A percentile compares a stretch with the other conserved stretches of the same genome.
Evolutionary conservation across 2,113 vertebrate species (phyloP).

Genomic region (Takifugu flavidus): DNA sequence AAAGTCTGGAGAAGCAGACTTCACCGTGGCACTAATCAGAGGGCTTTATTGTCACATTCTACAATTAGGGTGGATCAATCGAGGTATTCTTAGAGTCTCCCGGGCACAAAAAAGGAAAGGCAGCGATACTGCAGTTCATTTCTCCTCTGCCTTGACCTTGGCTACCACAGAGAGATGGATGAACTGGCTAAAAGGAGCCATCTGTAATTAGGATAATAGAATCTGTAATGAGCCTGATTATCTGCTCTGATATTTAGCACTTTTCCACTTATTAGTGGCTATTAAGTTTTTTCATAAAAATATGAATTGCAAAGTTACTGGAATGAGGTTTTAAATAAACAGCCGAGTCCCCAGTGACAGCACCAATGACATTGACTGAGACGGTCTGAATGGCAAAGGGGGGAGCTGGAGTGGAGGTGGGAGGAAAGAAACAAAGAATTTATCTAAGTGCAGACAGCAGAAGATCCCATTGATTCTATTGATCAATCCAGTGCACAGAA

Average conservation of each 20-base stretch:
- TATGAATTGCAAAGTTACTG: too few relatives aligned
- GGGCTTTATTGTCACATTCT: constrained; percentile 47
- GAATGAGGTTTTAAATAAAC: too few relatives aligned
- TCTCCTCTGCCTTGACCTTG: constrained; percentile 41
- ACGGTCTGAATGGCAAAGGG: too few relatives aligned
- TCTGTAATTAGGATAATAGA: neutral
- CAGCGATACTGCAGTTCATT: constrained; percentile 11
- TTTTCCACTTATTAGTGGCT: neutral
- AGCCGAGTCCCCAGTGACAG: too few relatives aligned
- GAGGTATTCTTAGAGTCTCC: constrained; percentile 39
- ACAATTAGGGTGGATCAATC: constrained; percentile 52
- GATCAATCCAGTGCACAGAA: too few relatives aligned
- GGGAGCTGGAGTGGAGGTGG: too few relatives aligned
- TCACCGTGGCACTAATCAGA: constrained; percentile 42
- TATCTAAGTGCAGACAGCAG: too few relatives aligned
- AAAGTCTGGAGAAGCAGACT: constrained; percentile 19
- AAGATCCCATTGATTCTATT: too few relatives aligned
- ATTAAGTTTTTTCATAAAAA: too few relatives aligned
- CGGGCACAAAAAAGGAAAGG: constrained; percentile 9
- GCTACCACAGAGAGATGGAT: constrained; percentile 12
- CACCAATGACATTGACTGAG: too few relatives aligned
- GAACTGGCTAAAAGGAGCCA: constrained; percentile 16
- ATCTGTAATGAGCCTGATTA: neutral
- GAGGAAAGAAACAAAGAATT: too few relatives aligned
- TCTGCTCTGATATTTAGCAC: neutral